Base-by-base conservation (phyloP, 2,113 vertebrate species). In the Grantiella picta region DNA sequence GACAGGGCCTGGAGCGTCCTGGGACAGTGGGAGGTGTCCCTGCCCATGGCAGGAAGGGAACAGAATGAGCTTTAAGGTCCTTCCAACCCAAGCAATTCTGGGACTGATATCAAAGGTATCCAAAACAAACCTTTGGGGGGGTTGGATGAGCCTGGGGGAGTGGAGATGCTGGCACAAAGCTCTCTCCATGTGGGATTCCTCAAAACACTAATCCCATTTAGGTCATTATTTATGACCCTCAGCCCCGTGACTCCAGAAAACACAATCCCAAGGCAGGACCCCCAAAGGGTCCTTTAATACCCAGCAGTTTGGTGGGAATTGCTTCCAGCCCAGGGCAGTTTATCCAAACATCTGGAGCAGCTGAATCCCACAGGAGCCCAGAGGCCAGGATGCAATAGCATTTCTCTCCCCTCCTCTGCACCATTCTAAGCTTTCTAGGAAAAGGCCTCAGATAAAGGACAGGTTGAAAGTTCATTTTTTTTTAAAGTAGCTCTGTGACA, bases 331-430 rank as follows among this genome's bases (percentile, higher is more conserved):
- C 78, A 40, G 15, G 82, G 49, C 66, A 89, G 24, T 31, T 91
- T 4, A 57, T 61, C 75, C 65, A 60, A 90, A 82, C 87, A 88
- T 53, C 85, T 88, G 92, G 36, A 90, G 82, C 61, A 79, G 80
- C 78, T 47, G 9, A 79, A 49, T 72, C 70, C 53, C 69, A 36
- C 47, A 15, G 52, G 52, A 86, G 29, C 54, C 50, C 54, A 69
- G 33, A 76, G 45, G 9, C 50, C 36, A n/a, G 27, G 24, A 56
- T n/a, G 25, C 20, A 89, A 22, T 20, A 59, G 25, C 49, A 44
- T 33, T 61, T 64, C 29, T 49, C 24, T 52, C 40, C 45, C 44
- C 33, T 81, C 28, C 61, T 33, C 64, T 31, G 11, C 25, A 40
- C 64, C 82, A 53, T 44, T 53, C 12, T 4, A 7, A 42, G 69